These are phyloP conservation scores for Phasianus colchicus DNA, from an alignment of 2,113 vertebrate species.

Conservation along the genomic window DNA sequence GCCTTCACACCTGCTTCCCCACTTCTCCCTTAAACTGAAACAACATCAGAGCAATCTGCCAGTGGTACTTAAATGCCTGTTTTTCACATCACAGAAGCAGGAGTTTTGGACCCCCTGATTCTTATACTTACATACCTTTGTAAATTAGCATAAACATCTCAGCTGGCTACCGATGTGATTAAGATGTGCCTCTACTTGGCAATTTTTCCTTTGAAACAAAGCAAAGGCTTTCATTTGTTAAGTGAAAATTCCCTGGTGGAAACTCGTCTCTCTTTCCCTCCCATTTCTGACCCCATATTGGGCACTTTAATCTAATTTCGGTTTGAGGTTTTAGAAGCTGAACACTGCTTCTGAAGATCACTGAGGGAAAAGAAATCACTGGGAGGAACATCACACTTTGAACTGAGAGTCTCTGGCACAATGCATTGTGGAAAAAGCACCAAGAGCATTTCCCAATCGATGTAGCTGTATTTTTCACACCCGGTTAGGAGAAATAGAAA, in stretches of 20 bases:
- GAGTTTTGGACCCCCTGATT: constrained; percentile 52
- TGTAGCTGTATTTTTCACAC: constrained; percentile 43
- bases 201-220: constrained; percentile 65
- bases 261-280: constrained; percentile 30
- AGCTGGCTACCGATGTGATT: constrained; percentile 54
- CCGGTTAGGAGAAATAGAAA: constrained; percentile 56
- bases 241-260: constrained; percentile 50
- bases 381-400: constrained; percentile 61
- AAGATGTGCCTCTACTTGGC: constrained; percentile 46
- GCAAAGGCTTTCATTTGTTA: constrained; percentile 58
- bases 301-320: constrained; percentile 71
- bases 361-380: constrained; percentile 64
- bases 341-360: constrained; percentile 65
- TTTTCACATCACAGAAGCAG: constrained; percentile 49
- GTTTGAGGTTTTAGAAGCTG: constrained; percentile 66
- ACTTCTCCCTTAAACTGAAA: not conserved
- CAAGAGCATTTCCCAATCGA: constrained; percentile 30
- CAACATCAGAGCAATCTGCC: constrained; percentile 21
- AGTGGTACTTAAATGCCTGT: constrained; percentile 10
- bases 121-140: constrained; percentile 34
- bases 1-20: not conserved
- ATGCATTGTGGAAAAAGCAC: constrained; percentile 37
- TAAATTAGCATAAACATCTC: constrained; percentile 66
- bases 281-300: constrained; percentile 60
- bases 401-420: constrained; percentile 25